A percentile compares a stretch with the other conserved stretches of the same genome.
phyloP scores from a whole-genome alignment of 2,797 vertebrate genomes.

The Somateria mollissima region DNA sequence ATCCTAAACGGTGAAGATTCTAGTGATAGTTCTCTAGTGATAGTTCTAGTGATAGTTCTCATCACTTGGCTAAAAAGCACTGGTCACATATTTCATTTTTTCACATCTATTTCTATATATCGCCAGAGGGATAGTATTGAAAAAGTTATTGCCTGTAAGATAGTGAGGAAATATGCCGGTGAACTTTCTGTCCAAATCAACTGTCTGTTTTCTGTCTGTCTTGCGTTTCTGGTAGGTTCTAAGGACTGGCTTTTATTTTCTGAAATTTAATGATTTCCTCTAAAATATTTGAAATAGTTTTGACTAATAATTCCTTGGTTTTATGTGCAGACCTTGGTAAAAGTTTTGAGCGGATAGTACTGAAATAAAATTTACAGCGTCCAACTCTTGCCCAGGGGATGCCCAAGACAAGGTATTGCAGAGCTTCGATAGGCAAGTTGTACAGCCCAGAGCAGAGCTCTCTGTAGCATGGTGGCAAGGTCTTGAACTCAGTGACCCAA shows the following conservation, averaged over 20 bases:
- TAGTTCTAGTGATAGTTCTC: not conserved
- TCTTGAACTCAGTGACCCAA: not conserved
- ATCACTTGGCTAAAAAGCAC: not conserved
- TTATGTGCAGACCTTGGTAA: not conserved
- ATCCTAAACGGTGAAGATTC: not conserved
- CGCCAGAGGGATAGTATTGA: not conserved
- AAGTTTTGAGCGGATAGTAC: not conserved
- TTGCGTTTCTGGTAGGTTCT: not conserved
- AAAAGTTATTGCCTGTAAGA: not conserved
- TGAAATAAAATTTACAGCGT: not conserved
- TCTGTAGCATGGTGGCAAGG: not conserved
- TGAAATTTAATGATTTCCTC: not conserved
- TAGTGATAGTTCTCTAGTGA: not conserved
- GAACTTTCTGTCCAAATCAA: not conserved
- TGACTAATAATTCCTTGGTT: not conserved
- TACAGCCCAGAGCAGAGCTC: not conserved
- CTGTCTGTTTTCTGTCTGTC: not conserved
- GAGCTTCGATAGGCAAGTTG: not conserved
- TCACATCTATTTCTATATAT: constrained; percentile 39
- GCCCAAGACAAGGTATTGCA: not conserved
- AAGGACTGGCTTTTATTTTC: not conserved
- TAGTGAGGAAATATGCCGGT: not conserved
- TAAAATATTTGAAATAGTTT: not conserved
- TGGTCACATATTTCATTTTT: not conserved
- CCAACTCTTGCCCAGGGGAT: not conserved